Base-by-base conservation (phyloP, 2,888 invertebrate genomes). In the Mythimna albipuncta region DNA sequence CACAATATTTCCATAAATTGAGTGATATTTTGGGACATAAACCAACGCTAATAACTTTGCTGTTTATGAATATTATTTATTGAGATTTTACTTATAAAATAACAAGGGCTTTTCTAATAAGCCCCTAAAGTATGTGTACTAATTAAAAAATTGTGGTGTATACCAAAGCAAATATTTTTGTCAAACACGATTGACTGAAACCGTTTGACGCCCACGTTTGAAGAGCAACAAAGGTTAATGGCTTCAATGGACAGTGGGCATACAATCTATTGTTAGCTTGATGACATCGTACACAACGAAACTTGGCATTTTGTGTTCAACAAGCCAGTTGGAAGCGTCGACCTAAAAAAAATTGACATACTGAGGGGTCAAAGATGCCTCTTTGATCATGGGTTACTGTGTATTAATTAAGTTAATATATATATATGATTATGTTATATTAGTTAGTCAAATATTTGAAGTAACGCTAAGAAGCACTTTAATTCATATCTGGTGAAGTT, bases 261-360 rank as follows among this genome's bases (percentile, higher is more conserved):
- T 9, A 38, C 10, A 47, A 16, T 75, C 11, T 76, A 67, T 59
- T 75, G 6, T 76, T 38, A 52, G 35, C 32, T 6, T 52, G 6
- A 16, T 52, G 76, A 52, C 11, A 26, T 52, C 11, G n/a, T 58
- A 4, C 19, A 7, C 13, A 57, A n/a, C 19, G 32, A 35, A 57
- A 55, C 9, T 35, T 21, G 35, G 38, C 62, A 19, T 26, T 7
- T 26, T 16, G 16, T 32, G 16, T 32, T 21, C 10, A 21, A 16
- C 41, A 16, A 55, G 21, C 19, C 16, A 55, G 41, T 16, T 35
- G 32, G 7, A 13, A 54, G 41, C 5, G 19, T 52, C 4, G 26
- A 52, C 13, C 52, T 41, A 1, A 16, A 50, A 4, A 16, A 50
- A 69, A 5, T 69, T 47, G 32, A 41, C 13, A 41, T 54, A 19